Evolutionary conservation across 2,113 vertebrate species (phyloP), one percentile per base, ranked within the genome.

Genomic region (Trochalopteron elliotii): DNA sequence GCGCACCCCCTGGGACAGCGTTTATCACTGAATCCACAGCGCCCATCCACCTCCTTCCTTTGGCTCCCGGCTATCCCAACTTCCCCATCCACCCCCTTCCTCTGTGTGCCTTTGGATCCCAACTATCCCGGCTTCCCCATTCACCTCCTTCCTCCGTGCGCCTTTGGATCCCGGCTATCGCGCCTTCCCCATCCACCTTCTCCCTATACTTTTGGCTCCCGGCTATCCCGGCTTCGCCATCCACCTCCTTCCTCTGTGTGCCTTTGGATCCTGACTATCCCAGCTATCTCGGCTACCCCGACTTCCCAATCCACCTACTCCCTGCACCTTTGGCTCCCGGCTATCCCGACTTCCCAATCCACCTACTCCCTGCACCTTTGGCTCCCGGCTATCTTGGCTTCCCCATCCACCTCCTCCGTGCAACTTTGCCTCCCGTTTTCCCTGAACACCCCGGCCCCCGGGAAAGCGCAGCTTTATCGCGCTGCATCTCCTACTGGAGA

Each of bases 401-500:
- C 37, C 37, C 37, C 37, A 39, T 39, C 37, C 37, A 39, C 37
- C 37, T 39, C 37, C 37, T 39, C 37, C 37, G 9, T 39, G 37
- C 37, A 39, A 8, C 37, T 39, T 39, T 39, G n/a, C n/a, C 37
- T 39, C 37, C 49, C 35, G 24, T 25, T 25, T 50, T 55, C 70
- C 65, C 55, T 30, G 33, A 3, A 4, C 78, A 20, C 14, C 17
- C 52, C 9, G 18, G 3, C 17, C 63, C 8, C 5, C 11, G 5
- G 42, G 15, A 49, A 25, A 47, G 27, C 17, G 3, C 64, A 1
- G 1, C 35, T 56, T 39, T 12, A 30, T 4, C 28, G 15, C 9
- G 1, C 60, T 7, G 25, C 53, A 11, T 63, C 59, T 10, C 22
- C 44, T 61, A 0, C 40, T 0, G 5, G 17, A n/a, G 49, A 35